Evolutionary conservation across 2,888 invertebrate genomes (phyloP).

Genomic region (Heteromyza rotundicornis): DNA sequence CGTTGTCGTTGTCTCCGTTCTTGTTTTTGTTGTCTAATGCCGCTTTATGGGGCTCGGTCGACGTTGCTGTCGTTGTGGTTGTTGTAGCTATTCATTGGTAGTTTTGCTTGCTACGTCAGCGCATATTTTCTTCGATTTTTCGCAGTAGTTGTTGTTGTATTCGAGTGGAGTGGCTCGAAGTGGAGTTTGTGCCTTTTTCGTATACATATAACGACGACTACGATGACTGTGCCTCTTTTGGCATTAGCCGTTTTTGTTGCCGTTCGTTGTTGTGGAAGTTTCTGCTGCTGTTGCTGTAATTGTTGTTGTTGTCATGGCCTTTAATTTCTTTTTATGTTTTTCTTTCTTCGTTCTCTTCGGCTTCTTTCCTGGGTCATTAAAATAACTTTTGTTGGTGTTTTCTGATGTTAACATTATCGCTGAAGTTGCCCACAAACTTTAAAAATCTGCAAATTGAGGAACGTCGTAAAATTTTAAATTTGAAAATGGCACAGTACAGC

Average conservation of each 20-base stretch:
- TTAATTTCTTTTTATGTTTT: constrained; percentile 12
- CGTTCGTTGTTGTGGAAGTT: too few relatives aligned
- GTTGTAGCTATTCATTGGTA: background rate
- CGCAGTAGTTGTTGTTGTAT: background rate
- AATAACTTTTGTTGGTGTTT: background rate
- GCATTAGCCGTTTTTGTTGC: background rate
- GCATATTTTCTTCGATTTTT: background rate
- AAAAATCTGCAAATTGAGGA: background rate
- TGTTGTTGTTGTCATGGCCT: constrained; percentile 18
- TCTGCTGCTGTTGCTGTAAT: background rate
- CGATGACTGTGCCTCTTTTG: constrained; percentile 2
- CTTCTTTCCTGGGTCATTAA: constrained; percentile 3
- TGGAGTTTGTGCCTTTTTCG: background rate
- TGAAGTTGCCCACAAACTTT: too few relatives aligned
- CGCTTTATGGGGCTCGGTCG: constrained; percentile 1
- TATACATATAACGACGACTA: background rate
- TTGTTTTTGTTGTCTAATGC: constrained; percentile 5
- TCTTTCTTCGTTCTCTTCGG: background rate
- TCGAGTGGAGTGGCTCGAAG: background rate
- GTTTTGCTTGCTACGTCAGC: background rate
- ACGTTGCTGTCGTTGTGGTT: constrained; percentile 2
- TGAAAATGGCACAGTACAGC: background rate
- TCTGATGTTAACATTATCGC: background rate
- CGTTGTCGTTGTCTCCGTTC: background rate
- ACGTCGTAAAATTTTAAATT: background rate